Conservation (phyloP, 1,140 invertebrate species). For the Drosophila fuyamai region DNA sequence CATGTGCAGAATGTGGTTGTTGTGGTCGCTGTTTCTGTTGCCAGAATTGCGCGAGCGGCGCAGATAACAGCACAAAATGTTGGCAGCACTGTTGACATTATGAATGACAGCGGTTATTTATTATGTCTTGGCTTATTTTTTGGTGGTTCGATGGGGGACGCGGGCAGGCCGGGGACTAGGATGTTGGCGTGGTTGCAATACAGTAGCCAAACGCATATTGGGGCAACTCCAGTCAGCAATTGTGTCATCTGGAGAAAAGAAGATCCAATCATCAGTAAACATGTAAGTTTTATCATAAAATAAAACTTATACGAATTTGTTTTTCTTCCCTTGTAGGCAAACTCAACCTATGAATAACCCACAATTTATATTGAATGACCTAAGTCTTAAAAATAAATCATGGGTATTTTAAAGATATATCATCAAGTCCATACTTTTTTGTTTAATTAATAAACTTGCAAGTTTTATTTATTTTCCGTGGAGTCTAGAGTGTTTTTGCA, state of each 20-base stretch:
- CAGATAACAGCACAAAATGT: conserved; percentile 83
- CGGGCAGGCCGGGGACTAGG: conserved; percentile 6
- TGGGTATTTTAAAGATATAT: too few species aligned
- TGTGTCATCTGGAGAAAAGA: conserved; percentile 1
- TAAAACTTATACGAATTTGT: too few species aligned
- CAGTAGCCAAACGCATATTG: conserved; percentile 44
- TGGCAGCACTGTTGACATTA: conserved; percentile 83
- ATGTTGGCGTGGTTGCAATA: conserved; percentile 18
- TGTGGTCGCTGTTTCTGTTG: conserved; percentile 60
- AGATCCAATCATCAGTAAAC: too few species aligned
- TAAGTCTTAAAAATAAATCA: too few species aligned
- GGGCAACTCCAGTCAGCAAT: conserved; percentile 1
- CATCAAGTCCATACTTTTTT: too few species aligned
- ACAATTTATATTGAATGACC: too few species aligned
- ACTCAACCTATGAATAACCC: too few species aligned
- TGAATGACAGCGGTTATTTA: conserved; percentile 83
- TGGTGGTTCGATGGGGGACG: conserved; percentile 15
- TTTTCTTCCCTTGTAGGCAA: too few species aligned
- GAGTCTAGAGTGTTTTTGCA: too few species aligned
- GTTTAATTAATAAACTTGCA: too few species aligned
- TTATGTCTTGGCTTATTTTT: conserved; percentile 73
- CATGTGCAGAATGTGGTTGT: conserved; percentile 64
- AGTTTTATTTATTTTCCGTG: too few species aligned
- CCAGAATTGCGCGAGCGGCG: conserved; percentile 72
- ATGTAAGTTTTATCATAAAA: too few species aligned